These are phyloP conservation scores for Lasioglossum pauxillum DNA, from an alignment of 2,888 invertebrate genomes.

Conservation along the genomic window DNA sequence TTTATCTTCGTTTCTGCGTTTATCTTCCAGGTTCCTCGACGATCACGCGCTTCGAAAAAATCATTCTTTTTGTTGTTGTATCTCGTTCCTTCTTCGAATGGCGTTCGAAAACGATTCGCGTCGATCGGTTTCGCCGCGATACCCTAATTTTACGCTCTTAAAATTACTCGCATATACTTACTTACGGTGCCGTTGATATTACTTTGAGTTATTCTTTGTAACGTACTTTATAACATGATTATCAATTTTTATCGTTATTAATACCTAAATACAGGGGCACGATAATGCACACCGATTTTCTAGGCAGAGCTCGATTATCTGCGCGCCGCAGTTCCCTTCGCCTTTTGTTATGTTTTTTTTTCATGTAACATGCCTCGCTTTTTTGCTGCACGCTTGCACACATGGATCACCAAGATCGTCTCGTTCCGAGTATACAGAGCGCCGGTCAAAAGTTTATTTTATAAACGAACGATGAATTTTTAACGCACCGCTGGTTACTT, in stretches of 20 bases:
- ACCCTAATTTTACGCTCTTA: conserved; percentile 79
- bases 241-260: conserved; percentile 81
- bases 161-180: conserved; percentile 82
- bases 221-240: conserved; percentile 81
- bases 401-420: conserved; percentile 24
- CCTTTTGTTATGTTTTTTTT: conserved; percentile 7
- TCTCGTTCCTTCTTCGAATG: conserved; percentile 18
- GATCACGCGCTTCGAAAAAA: conserved; percentile 30
- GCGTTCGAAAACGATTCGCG: conserved; percentile 56
- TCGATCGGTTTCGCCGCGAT: conserved; percentile 58
- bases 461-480: background rate
- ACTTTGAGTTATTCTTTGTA: conserved; percentile 77
- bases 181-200: conserved; percentile 83
- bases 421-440: conserved; percentile 37
- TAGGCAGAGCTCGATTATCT: conserved; percentile 53
- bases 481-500: no score
- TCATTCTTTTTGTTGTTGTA: conserved; percentile 7
- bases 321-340: conserved; percentile 52
- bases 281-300: conserved; percentile 73
- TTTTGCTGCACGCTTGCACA: conserved; percentile 64
- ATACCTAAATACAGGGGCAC: conserved; percentile 83
- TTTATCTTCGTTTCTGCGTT: conserved; percentile 24
- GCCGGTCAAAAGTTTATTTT: conserved; percentile 2
- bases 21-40: conserved; percentile 41
- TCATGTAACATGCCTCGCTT: conserved; percentile 56